Conservation (phyloP, 2,113 vertebrate genomes). For the Dasypus novemcinctus region DNA sequence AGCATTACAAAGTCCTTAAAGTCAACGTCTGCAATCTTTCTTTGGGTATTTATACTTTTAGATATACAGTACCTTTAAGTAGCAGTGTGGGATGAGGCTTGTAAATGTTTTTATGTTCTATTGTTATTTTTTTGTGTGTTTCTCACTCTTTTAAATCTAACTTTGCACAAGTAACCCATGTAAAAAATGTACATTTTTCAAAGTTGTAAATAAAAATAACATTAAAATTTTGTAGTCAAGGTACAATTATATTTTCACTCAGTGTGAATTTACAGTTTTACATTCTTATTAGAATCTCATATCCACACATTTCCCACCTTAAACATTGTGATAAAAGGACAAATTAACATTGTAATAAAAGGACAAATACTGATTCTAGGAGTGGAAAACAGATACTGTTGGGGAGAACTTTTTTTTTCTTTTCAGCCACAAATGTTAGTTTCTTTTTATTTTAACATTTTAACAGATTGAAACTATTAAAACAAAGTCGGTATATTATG, state of each 20-base stretch:
- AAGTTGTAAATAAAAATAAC: slow-evolving; percentile 97
- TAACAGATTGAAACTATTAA: slow-evolving; percentile 25
- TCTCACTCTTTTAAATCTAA: slow-evolving; percentile 85
- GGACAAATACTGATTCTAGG: slow-evolving; percentile 10
- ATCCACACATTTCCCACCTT: not conserved
- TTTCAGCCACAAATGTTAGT: not conserved
- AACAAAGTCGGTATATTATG: slow-evolving; percentile 15
- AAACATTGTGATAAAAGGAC: not conserved
- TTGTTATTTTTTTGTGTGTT: slow-evolving; percentile 84
- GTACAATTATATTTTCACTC: slow-evolving; percentile 58
- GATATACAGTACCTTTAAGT: slow-evolving; percentile 75
- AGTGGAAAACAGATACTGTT: not conserved
- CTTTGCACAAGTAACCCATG: slow-evolving; percentile 98
- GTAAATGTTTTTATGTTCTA: slow-evolving; percentile 79
- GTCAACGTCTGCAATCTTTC: slow-evolving; percentile 67
- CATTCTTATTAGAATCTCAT: not conserved
- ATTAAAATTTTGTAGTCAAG: slow-evolving; percentile 83
- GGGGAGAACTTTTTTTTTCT: not conserved
- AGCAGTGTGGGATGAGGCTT: slow-evolving; percentile 80
- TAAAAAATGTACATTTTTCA: slow-evolving; percentile 99
- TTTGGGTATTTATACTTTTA: slow-evolving; percentile 80
- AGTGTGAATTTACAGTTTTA: slow-evolving; percentile 41
- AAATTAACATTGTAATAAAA: slow-evolving; percentile 13
- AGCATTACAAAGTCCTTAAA: slow-evolving; percentile 67
- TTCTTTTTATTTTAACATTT: not conserved